Base-by-base conservation (phyloP, 2,888 invertebrate species). In the Metellina segmentata region DNA sequence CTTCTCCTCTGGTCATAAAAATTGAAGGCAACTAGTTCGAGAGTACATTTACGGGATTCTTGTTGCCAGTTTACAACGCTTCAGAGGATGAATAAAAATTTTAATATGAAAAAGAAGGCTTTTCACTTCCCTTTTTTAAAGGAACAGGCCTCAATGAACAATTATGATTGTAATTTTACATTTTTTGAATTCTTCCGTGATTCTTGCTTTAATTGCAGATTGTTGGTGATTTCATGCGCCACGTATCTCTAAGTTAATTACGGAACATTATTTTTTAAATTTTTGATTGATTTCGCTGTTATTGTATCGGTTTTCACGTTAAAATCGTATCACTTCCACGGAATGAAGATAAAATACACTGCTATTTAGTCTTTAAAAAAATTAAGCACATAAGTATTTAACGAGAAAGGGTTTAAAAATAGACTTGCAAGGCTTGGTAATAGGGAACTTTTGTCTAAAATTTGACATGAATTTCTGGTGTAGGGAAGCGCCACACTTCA, bases 1-100 rank as follows among this genome's bases (percentile, higher is more conserved):
- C 69, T 49, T 70, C 69, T 78, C 8, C 70, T 70, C 8, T 13
- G 69, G 51, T 49, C 61, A 78, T 86, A 78, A 86, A 85, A 86
- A 78, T 83, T 49, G 78, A n/a, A 78, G 75, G 86, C 77, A 61
- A 61, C 61, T 61, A 61, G 61, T 9, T 16, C 61, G 16, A 11
- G 11, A 61, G 61, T 61, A 9, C 16, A 61, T 61, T 61, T 61
- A 61, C 61, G 6, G 16, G 16, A 61, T 34, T 61, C 61, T 16
- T 61, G 61, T 61, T 61, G 61, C 61, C 61, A 11, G 61, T 61
- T 61, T 61, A 61, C 61, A 61, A 61, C 61, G 61, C 61, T 61
- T 9, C 8, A 61, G 61, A 61, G 61, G 61, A 61, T 61, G 61
- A 61, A 16, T 5, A 16, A 61, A 61, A 61, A 61, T 61, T 61